A percentile compares a stretch with the other conserved stretches of the same genome.
Evolutionary conservation across 2,113 vertebrate genomes (phyloP).

Genomic region (Mus pahari): DNA sequence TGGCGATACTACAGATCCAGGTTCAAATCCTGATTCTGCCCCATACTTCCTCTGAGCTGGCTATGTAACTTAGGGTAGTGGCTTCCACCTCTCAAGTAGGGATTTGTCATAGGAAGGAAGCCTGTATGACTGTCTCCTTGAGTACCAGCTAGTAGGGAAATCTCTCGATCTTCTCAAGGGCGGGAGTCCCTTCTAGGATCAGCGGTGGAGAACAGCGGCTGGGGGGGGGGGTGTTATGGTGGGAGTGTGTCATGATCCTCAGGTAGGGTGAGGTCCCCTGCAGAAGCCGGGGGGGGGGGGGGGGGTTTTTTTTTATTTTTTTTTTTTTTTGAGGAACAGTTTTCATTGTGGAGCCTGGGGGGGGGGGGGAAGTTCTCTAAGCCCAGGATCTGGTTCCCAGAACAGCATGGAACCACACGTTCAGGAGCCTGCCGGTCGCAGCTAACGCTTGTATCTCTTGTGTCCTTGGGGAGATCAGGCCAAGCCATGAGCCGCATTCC

Average conservation of each 20-base stretch:
- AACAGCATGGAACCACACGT: conserved; percentile 62
- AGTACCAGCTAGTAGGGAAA: not conserved
- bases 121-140: not conserved
- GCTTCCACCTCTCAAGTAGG: not conserved
- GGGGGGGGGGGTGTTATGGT: not conserved
- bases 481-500: not conserved
- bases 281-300: too few species aligned
- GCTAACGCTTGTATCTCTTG: not conserved
- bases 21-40: not conserved
- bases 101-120: not conserved
- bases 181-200: not conserved
- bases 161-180: not conserved
- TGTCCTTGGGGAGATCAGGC: conserved; percentile 16
- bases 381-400: conserved; percentile 19
- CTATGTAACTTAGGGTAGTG: not conserved
- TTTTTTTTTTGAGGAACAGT: too few species aligned
- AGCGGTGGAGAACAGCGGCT: not conserved
- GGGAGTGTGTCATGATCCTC: not conserved
- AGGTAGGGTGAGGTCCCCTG: not conserved
- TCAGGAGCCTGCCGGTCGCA: conserved; percentile 29
- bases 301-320: too few species aligned
- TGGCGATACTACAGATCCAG: not conserved
- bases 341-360: too few species aligned
- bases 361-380: not conserved
- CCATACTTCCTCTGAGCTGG: not conserved